A percentile compares a stretch with the other conserved stretches of the same genome.
phyloP scores from a whole-genome alignment of 2,797 vertebrate genomes.

The Falco peregrinus region DNA sequence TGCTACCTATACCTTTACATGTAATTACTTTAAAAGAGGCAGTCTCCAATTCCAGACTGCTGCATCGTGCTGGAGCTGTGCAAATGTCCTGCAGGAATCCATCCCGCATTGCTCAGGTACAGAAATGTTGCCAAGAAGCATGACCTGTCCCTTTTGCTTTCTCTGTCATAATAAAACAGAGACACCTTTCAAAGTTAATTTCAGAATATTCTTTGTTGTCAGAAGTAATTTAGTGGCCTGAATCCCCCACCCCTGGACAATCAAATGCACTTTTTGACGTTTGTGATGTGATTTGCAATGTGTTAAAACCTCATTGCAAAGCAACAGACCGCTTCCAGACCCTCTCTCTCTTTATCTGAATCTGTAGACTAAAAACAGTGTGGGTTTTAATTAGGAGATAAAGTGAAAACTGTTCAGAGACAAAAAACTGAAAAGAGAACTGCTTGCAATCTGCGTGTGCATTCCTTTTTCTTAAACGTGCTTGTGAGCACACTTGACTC shows the following conservation, averaged over 20 bases:
- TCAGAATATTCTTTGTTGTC: neutral
- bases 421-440: neutral
- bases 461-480: neutral
- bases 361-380: neutral
- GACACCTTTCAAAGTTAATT: neutral
- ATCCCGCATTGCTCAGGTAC: neutral
- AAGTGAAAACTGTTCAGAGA: neutral
- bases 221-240: neutral
- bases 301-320: neutral
- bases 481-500: rapidly evolving
- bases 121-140: neutral
- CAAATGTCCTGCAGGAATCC: neutral
- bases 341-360: neutral
- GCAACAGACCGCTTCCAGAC: neutral
- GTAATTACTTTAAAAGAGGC: neutral
- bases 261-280: neutral
- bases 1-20: neutral
- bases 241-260: neutral
- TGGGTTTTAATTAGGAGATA: constrained; percentile 29
- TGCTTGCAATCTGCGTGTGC: neutral
- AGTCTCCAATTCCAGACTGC: neutral
- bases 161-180: neutral
- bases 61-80: neutral
- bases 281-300: neutral
- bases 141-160: neutral